Conservation (phyloP, 1,140 invertebrate species). For the Panagrolaimus sp. region DNA sequence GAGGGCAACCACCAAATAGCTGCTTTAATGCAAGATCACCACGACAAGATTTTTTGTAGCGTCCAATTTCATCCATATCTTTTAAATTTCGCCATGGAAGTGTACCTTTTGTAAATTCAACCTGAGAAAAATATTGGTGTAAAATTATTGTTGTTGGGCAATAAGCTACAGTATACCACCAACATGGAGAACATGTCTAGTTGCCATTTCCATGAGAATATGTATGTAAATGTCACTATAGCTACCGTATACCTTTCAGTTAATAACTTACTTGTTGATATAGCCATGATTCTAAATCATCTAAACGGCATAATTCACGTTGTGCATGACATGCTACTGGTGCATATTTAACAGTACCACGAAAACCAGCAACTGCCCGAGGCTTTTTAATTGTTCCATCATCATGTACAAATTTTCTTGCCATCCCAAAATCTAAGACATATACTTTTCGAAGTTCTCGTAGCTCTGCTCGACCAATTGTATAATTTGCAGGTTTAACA, state of each 20-base stretch:
- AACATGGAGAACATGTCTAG: too few relatives aligned
- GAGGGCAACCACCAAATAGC: slow-evolving; percentile 44
- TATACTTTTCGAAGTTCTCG: slow-evolving; percentile 46
- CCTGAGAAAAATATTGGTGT: too few relatives aligned
- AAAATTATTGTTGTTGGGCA: too few relatives aligned
- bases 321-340: slow-evolving; percentile 34
- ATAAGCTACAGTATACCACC: too few relatives aligned
- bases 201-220: too few relatives aligned
- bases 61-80: slow-evolving; percentile 42
- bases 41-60: slow-evolving; percentile 25
- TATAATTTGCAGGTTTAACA: slow-evolving; percentile 49
- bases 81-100: slow-evolving; percentile 41
- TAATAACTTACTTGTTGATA: slow-evolving; percentile 39
- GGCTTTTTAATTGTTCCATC: slow-evolving; percentile 40
- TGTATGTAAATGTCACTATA: too few relatives aligned
- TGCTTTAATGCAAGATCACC: slow-evolving; percentile 26
- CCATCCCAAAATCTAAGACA: slow-evolving; percentile 44
- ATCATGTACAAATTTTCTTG: slow-evolving; percentile 27
- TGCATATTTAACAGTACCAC: slow-evolving; percentile 45
- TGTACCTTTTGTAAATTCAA: slow-evolving; percentile 36
- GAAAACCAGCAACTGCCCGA: slow-evolving; percentile 32
- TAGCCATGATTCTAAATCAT: slow-evolving; percentile 45
- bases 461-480: slow-evolving; percentile 42
- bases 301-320: slow-evolving; percentile 33
- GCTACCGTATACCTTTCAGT: too few relatives aligned